Evolutionary conservation across 2,888 invertebrate genomes (phyloP).

Genomic region (Sarcophaga caerulescens): DNA sequence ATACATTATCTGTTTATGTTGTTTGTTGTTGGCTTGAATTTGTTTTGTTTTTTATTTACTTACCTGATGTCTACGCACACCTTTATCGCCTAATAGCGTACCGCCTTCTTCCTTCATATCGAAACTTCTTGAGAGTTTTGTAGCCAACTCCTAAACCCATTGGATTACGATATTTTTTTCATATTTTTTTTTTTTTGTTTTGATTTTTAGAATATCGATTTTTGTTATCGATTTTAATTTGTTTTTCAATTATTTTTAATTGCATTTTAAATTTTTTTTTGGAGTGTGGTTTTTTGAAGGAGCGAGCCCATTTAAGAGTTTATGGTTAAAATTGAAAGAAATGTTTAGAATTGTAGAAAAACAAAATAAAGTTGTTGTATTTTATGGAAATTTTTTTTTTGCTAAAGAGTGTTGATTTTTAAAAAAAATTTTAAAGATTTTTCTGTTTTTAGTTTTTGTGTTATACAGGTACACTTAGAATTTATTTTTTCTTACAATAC

Average conservation of each 20-base stretch:
- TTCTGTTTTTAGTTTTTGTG: conserved; percentile 16
- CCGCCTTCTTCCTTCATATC: conserved; percentile 93
- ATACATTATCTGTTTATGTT: conserved; percentile 1
- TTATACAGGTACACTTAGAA: conserved; percentile 32
- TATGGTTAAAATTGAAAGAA: conserved; percentile 68
- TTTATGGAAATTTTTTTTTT: conserved; percentile 26
- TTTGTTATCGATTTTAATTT: conserved; percentile 28
- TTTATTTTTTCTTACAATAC: background rate
- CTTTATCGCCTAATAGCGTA: conserved; percentile 86
- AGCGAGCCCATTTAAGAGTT: conserved; percentile 54
- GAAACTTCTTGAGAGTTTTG: conserved; percentile 92
- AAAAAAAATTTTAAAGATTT: conserved; percentile 5
- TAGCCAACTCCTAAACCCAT: conserved; percentile 88
- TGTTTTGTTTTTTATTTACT: conserved; percentile 70
- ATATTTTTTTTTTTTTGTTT: conserved; percentile 62
- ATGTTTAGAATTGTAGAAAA: conserved; percentile 68
- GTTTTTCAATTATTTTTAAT: conserved; percentile 68
- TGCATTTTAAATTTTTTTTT: conserved; percentile 25
- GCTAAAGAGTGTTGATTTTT: conserved; percentile 18
- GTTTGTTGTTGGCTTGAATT: conserved; percentile 14
- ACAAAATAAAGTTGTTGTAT: conserved; percentile 39
- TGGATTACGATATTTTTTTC: conserved; percentile 73
- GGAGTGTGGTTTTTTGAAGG: conserved; percentile 55
- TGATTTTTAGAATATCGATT: background rate
- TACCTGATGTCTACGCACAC: conserved; percentile 86